Evolutionary conservation across 1,140 invertebrate species (phyloP).

Genomic region (Halesus radiatus): DNA sequence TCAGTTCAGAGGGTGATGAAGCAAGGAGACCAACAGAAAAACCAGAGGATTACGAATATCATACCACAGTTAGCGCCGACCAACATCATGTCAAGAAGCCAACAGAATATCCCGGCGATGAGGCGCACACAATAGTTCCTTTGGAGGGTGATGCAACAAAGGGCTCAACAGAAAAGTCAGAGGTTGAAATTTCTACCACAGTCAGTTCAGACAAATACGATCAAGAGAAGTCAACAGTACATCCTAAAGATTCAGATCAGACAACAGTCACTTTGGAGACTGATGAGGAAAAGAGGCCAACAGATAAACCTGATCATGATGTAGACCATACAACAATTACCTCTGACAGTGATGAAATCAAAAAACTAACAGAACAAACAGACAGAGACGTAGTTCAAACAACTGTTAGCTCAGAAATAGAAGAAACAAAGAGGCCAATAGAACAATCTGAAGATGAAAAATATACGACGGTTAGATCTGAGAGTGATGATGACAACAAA

Average conservation of each 20-base stretch:
- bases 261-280: neutral
- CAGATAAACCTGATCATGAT: neutral
- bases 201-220: neutral
- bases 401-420: neutral
- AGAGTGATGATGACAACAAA: neutral
- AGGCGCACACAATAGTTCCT: too few relatives aligned
- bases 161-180: neutral
- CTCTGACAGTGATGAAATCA: conserved; percentile 35
- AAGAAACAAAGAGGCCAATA: conserved; percentile 9
- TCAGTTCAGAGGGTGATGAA: neutral
- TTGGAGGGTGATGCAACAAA: too few relatives aligned
- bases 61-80: neutral
- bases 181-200: neutral
- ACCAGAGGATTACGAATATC: neutral
- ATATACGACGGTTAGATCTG: neutral
- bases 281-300: neutral
- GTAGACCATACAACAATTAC: conserved; percentile 47
- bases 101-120: too few relatives aligned
- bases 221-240: neutral
- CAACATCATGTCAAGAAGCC: neutral
- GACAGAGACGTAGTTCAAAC: neutral
- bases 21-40: neutral
- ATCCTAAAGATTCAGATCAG: neutral
- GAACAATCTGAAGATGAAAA: neutral
- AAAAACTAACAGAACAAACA: conserved; percentile 11